Base-by-base conservation (phyloP, 1,140 invertebrate species). In the Mycetomoellerius zeteki region DNA sequence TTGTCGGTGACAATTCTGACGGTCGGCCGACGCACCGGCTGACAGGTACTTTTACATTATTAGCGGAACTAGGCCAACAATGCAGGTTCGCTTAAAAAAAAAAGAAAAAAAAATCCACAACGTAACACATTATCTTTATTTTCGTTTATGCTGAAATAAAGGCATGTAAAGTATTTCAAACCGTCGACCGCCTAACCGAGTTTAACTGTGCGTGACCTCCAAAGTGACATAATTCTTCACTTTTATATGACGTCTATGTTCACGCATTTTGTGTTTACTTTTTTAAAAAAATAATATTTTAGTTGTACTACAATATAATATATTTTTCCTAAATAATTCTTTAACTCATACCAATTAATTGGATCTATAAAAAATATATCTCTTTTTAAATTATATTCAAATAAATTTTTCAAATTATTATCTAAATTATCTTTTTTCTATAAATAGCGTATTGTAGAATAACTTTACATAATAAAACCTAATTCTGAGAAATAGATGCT, bases 31-130 rank as follows among this genome's bases (percentile, higher is more conserved):
- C n/a, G 33, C 72, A 33, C 21, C 30, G 60, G 58, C 14, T n/a
- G 62, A 6, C 88, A 75, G 21, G 80, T 85, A 87, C 69, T 60
- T 56, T 50, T 33, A 81, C 62, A 43, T 89, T 88, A 88, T 90
- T 88, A 54, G 19, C 19, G 85, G 19, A 92, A 89, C 82, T 89
- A 81, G 91, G 88, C 67, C 91, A 92, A 90, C 86, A 37, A 77
- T 85, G 85, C 91, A 90, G 85, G 91, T 92, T 91, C 67, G 84
- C 85, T 92, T 43, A 43, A 43, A 90, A 90, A 90, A 43, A 33
- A 21, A 65, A 37, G 37, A 37, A 14, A 27, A 43, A 24, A 24
- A 69, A 50, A 50, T 19, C 87, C 54, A 37, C 30, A 33, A 58
- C 24, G 33, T 30, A 58, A 52, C 72, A 27, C 75, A 85, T 86